Conservation (phyloP, 2,113 vertebrate genomes). For the Apeltes quadracus region DNA sequence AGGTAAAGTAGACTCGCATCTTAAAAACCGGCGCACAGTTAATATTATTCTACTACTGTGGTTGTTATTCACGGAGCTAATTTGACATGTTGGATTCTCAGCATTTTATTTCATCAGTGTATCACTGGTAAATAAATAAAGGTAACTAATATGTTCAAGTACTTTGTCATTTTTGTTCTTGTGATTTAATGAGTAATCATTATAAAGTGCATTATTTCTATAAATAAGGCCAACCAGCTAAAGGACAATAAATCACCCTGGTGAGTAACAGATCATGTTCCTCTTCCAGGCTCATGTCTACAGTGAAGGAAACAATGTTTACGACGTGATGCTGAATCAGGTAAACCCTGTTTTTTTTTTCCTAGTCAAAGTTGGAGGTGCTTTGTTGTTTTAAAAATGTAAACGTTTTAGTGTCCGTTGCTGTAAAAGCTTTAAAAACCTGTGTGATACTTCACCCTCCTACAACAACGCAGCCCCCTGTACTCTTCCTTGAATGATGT, state of each 20-base stretch:
- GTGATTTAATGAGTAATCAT: neutral
- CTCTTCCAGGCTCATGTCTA: conserved; percentile 86
- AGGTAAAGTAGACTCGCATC: conserved; percentile 71
- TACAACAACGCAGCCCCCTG: neutral
- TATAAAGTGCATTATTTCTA: neutral
- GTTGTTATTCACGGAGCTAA: neutral
- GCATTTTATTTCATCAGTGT: neutral
- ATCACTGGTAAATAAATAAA: neutral
- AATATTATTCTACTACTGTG: no score
- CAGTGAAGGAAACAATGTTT: conserved; percentile 84
- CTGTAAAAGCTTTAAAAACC: neutral
- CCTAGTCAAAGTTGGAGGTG: neutral
- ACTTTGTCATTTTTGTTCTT: neutral
- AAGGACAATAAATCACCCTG: neutral
- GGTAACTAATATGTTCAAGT: neutral
- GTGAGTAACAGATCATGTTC: conserved; percentile 1
- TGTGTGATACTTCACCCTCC: neutral
- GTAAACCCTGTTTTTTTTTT: conserved; percentile 61
- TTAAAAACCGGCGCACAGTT: no score
- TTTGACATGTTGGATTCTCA: neutral
- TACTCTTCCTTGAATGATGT: neutral
- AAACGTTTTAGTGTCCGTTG: neutral
- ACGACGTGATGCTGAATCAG: conserved; percentile 91
- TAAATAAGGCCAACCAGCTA: neutral
- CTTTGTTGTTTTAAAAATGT: neutral